Conservation (phyloP, 2,113 vertebrate species). For the Amazona guildingii region DNA sequence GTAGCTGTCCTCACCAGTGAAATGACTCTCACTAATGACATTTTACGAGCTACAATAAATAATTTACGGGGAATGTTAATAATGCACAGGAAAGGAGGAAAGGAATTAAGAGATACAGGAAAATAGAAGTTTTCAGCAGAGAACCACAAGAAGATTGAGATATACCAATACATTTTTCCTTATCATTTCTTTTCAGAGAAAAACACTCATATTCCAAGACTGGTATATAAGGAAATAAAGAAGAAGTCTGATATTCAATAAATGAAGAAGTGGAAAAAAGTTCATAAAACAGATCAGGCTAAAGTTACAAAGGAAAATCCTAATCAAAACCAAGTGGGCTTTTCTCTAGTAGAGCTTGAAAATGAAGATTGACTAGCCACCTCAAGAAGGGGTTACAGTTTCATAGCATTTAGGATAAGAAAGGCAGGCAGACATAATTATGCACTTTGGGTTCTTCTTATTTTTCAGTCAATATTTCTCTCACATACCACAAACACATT, state of each 20-base stretch:
- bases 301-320: not conserved
- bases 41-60: conserved; percentile 43
- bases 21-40: not conserved
- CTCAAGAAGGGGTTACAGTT: not conserved
- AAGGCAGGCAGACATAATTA: not conserved
- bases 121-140: conserved; percentile 45
- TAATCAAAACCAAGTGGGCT: not conserved
- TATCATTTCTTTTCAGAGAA: not conserved
- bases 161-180: not conserved
- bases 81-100: conserved; percentile 45
- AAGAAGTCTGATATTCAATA: not conserved
- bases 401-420: not conserved
- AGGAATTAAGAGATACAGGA: conserved; percentile 9
- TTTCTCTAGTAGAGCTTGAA: not conserved
- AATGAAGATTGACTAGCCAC: not conserved
- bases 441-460: not conserved
- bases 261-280: not conserved
- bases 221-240: not conserved
- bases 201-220: not conserved
- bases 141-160: not conserved
- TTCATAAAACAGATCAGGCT: not conserved
- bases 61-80: conserved; percentile 35
- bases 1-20: not conserved
- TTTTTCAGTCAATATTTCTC: conserved; percentile 6
- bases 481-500: not conserved